Evolutionary conservation across 2,888 invertebrate species (phyloP), one percentile per base, ranked within the genome.

Genomic region (Sycophila texana): DNA sequence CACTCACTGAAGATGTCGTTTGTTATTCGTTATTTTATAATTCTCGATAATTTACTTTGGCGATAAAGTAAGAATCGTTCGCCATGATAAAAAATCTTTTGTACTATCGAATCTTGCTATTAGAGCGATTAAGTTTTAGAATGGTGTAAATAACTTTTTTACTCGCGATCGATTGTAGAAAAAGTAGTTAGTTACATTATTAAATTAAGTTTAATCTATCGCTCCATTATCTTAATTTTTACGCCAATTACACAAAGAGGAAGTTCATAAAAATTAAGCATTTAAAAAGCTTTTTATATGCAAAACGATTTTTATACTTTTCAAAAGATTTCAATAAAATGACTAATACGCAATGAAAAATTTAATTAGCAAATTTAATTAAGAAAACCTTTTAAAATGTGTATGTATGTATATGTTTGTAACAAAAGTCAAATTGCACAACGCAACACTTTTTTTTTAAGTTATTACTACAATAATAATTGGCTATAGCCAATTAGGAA

Each of bases 101-200:
- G 71, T 79, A 79, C 79, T 79, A 71, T 75, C 60, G 49, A 72
- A 67, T 75, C 47, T 71, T 79, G 66, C 70, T 71, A 58, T 71
- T 74, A 79, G 47, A 20, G 18, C 47, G 53, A 75, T 71, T 79
- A 71, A 75, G 74, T 79, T 79, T 74, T 71, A 79, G 60, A 18
- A 55, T 66, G 66, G 39, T 79, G 79, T 79, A 79, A 75, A 79
- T 79, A 79, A 71, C 63, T 79, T 79, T 79, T 79, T 71, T 79
- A 79, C 75, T 75, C 55, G 73, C 63, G 61, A 55, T 73, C 61
- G 78, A 78, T 78, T 78, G 61, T 78, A 78, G 67, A 20, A 51
- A 58, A 71, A 30, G 20, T 77, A 77, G 70, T 70, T 77, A 72
- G 55, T 30, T 77, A 72, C 26, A 60, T 68, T 61, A 39, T 75